Conservation (phyloP, 2,113 vertebrate genomes). For the Pseudolaguvia tuberculata region DNA sequence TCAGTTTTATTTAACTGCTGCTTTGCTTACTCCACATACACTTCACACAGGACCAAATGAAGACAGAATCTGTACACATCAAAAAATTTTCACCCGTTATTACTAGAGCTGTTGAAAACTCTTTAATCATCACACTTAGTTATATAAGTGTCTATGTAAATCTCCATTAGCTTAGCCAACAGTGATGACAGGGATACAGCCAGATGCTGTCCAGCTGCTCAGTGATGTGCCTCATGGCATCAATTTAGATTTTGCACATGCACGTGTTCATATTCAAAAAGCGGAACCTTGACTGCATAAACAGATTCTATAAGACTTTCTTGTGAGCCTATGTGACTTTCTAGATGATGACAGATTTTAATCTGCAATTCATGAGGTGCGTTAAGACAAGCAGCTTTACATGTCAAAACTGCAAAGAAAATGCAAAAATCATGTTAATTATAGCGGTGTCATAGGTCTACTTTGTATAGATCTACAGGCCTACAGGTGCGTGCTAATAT, state of each 20-base stretch:
- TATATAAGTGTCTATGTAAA: slow-evolving; percentile 6
- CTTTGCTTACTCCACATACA: background rate
- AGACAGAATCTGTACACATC: slow-evolving; percentile 4
- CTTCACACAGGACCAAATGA: background rate
- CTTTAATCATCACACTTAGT: background rate
- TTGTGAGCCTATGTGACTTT: background rate
- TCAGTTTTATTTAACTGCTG: background rate
- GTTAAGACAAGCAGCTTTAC: background rate
- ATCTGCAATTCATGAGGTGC: background rate
- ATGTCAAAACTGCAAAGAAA: background rate
- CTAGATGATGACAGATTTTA: background rate
- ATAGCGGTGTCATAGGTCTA: background rate
- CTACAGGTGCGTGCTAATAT: no score
- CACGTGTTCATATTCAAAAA: slow-evolving; percentile 7
- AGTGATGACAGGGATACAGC: slow-evolving; percentile 5
- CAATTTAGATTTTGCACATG: background rate
- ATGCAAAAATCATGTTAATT: slow-evolving; percentile 13
- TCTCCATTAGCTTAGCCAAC: slow-evolving; percentile 13
- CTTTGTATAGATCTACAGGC: background rate
- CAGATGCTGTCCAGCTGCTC: slow-evolving; percentile 35
- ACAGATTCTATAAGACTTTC: background rate
- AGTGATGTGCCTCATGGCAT: slow-evolving; percentile 17
- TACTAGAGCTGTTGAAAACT: slow-evolving; percentile 14
- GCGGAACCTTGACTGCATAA: slow-evolving; percentile 5
- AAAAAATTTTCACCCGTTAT: slow-evolving; percentile 2